A percentile compares a stretch with the other conserved stretches of the same genome.
These are phyloP conservation scores for Leptinotarsa juncta DNA, from an alignment of 2,888 invertebrate species.

Conservation along the genomic window DNA sequence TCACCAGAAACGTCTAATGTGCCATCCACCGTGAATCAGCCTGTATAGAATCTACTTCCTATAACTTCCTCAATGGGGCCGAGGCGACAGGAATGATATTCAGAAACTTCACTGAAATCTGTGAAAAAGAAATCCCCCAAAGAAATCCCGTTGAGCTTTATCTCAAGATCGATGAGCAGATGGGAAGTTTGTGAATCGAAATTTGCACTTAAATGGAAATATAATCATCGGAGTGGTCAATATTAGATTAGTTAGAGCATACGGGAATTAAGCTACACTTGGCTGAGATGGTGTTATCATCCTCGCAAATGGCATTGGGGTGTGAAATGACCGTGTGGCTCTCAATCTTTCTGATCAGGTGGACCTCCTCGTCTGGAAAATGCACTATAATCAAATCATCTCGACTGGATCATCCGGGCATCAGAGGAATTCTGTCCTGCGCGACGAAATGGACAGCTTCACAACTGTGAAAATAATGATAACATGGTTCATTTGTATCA, in stretches of 20 bases:
- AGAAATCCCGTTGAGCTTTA: not conserved
- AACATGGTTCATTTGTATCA: too few species aligned
- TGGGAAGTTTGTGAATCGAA: not conserved
- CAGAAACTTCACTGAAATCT: too few species aligned
- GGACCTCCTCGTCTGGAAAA: conserved; percentile 46
- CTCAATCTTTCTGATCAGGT: conserved; percentile 49
- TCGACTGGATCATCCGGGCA: conserved; percentile 27
- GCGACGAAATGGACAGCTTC: not conserved
- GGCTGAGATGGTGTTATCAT: conserved; percentile 53
- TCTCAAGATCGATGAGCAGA: not conserved
- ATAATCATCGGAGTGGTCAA: conserved; percentile 35
- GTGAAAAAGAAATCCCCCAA: not conserved
- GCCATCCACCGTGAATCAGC: too few species aligned
- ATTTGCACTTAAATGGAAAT: conserved; percentile 22
- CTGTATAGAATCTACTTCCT: too few species aligned
- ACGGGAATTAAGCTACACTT: conserved; percentile 33
- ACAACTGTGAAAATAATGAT: not conserved
- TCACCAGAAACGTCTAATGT: too few species aligned
- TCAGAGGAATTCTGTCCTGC: conserved; percentile 22
- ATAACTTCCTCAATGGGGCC: too few species aligned
- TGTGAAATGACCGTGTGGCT: conserved; percentile 51
- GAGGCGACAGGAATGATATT: too few species aligned
- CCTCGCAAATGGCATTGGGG: conserved; percentile 51
- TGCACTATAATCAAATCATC: conserved; percentile 48
- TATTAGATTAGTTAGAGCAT: conserved; percentile 39